Conservation (phyloP, 2,888 invertebrate genomes). For the Cabera pusaria region DNA sequence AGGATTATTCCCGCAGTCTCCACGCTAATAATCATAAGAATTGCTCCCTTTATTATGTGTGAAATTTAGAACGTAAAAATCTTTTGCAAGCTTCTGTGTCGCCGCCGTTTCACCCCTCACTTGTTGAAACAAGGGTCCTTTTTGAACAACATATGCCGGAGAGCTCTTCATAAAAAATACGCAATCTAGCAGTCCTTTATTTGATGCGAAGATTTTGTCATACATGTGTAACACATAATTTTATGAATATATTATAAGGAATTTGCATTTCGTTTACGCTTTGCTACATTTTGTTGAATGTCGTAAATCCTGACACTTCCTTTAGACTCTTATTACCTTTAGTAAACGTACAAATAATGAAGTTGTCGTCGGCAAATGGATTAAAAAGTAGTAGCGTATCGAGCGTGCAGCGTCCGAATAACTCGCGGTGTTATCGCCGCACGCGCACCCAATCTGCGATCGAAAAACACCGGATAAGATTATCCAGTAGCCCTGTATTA, state of each 20-base stretch:
- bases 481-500: constrained; percentile 83
- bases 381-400: constrained; percentile 74
- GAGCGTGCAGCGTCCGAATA: constrained; percentile 77
- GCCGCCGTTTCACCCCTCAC: constrained; percentile 39
- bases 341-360: constrained; percentile 70
- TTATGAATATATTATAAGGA: constrained; percentile 72
- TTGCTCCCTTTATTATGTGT: constrained; percentile 81
- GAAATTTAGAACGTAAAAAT: constrained; percentile 77
- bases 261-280: constrained; percentile 56
- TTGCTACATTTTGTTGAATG: constrained; percentile 11
- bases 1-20: constrained; percentile 81
- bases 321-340: constrained; percentile 24
- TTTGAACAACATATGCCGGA: constrained; percentile 38
- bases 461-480: constrained; percentile 82
- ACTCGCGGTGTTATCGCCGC: constrained; percentile 77
- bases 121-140: constrained; percentile 46
- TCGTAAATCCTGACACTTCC: constrained; percentile 20
- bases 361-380: constrained; percentile 75
- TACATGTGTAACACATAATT: constrained; percentile 66
- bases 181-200: constrained; percentile 60
- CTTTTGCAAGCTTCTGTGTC: constrained; percentile 43
- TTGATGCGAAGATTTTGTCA: constrained; percentile 61
- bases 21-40: constrained; percentile 82
- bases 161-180: constrained; percentile 58
- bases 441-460: constrained; percentile 83